Evolutionary conservation across 2,888 invertebrate species (phyloP), one percentile per base, ranked within the genome.

Genomic region (Polydesmus complanatus): DNA sequence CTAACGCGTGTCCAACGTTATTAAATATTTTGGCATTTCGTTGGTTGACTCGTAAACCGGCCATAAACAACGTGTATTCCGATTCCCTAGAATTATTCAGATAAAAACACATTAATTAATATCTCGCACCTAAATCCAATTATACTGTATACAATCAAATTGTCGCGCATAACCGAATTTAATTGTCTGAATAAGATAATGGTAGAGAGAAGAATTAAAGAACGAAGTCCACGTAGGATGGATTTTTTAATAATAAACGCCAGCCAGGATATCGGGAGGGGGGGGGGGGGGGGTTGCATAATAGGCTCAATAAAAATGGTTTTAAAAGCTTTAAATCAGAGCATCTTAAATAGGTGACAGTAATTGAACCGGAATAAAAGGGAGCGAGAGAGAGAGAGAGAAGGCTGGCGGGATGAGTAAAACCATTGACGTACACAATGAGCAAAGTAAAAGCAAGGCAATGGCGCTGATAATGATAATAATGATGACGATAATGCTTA

Each of bases 21-120:
- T 96, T 96, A 77, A 90, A 95, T 22, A 96, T 79, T 74, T 96
- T 96, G 26, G 96, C 96, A 76, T 96, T 96, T 66, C 84, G 82
- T 67, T 85, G 85, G 62, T 73, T 94, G 54, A 92, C 85, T 70
- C 78, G 78, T 59, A 96, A 77, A n/a, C 94, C 95, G 1, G 94
- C 88, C 80, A 88, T 89, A 76, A 95, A 96, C 70, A 96, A 85
- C 22, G 88, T 83, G 73, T 94, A 93, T 75, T 96, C 95, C 67
- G 86, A 85, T 73, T 85, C 82, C 93, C 93, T 61, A 47, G 3
- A n/a, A n/a, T n/a, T n/a, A n/a, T n/a, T n/a, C n/a, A n/a, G n/a
- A n/a, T n/a, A n/a, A n/a, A n/a, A n/a, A n/a, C n/a, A n/a, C n/a
- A n/a, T n/a, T n/a, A n/a, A n/a, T n/a, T n/a, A n/a, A n/a, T n/a